Evolutionary conservation across 2,113 vertebrate genomes (phyloP).

Genomic region (Guaruba guarouba): DNA sequence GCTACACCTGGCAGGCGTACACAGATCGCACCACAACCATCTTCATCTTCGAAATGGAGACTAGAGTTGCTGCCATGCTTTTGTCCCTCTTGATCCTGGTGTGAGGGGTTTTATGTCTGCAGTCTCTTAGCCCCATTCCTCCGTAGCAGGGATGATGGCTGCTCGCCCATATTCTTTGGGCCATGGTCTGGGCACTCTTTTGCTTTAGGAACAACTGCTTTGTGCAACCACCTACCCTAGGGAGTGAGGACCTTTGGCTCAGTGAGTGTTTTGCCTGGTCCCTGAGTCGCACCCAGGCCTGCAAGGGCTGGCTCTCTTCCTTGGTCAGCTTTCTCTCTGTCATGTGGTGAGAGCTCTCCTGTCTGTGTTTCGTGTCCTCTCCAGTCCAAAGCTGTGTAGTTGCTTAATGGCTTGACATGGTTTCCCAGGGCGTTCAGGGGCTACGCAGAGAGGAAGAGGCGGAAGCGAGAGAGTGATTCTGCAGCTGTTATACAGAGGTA

Average conservation of each 20-base stretch:
- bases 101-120: not conserved
- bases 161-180: not conserved
- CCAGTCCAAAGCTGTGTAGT: slow-evolving; percentile 37
- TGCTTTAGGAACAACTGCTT: not conserved
- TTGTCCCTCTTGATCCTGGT: not conserved
- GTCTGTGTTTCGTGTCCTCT: slow-evolving; percentile 43
- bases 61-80: not conserved
- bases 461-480: slow-evolving; percentile 91
- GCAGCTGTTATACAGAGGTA: slow-evolving; percentile 94
- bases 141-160: not conserved
- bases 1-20: not conserved
- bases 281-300: not conserved
- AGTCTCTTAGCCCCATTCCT: not conserved
- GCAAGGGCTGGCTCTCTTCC: not conserved
- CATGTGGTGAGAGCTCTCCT: not conserved
- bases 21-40: not conserved
- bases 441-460: slow-evolving; percentile 95
- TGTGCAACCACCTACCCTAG: not conserved
- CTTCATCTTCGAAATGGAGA: not conserved
- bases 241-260: not conserved
- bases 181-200: not conserved
- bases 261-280: not conserved
- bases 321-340: not conserved
- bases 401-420: slow-evolving; percentile 76
- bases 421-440: slow-evolving; percentile 96